These are phyloP conservation scores for Bolborhynchus lineola DNA, from an alignment of 2,113 vertebrate genomes.

Conservation along the genomic window DNA sequence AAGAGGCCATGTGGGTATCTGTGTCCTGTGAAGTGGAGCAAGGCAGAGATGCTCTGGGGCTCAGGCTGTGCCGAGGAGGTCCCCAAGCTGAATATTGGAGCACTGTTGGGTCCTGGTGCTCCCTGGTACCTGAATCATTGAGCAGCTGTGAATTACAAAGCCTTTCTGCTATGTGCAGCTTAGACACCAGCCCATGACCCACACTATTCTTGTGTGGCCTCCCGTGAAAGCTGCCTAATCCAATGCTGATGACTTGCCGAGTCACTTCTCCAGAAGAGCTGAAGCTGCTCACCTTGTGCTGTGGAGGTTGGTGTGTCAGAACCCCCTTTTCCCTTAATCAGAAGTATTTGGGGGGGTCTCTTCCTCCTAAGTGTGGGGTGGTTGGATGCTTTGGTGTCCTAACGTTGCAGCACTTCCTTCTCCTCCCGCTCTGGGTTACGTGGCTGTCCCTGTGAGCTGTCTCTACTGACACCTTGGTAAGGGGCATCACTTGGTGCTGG, in stretches of 20 bases:
- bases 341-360: neutral
- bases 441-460: neutral
- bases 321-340: neutral
- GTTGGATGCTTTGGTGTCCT: neutral
- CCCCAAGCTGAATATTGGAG: neutral
- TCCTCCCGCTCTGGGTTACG: neutral
- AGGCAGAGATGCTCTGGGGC: neutral
- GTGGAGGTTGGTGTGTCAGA: neutral
- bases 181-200: neutral
- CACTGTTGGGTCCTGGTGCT: neutral
- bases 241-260: neutral
- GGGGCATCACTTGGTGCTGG: neutral
- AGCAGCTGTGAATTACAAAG: conserved; percentile 50
- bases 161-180: neutral
- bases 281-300: neutral
- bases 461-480: neutral
- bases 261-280: neutral
- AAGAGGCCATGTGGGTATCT: rapidly evolving
- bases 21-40: neutral
- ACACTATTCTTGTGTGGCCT: neutral
- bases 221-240: neutral
- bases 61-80: neutral
- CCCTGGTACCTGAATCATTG: neutral
- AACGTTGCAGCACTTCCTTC: neutral
- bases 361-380: neutral